These are phyloP conservation scores for Elysia crispata DNA, from an alignment of 2,888 invertebrate species.

Conservation along the genomic window DNA sequence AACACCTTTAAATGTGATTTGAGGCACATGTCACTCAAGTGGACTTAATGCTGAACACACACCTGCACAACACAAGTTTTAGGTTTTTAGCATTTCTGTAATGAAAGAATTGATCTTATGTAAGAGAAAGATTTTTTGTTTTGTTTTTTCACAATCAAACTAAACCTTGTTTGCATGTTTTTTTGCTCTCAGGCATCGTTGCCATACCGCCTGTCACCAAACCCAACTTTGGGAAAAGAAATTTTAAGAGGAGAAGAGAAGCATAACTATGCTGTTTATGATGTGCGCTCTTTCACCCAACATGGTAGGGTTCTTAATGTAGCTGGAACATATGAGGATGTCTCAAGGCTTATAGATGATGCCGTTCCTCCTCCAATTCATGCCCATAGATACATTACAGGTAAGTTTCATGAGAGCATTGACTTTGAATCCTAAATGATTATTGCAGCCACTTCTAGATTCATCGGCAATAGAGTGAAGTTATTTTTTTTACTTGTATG, in stretches of 20 bases:
- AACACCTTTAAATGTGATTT: no score
- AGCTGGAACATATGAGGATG: conserved; percentile 82
- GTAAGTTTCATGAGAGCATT: conserved; percentile 57
- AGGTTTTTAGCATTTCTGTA: no score
- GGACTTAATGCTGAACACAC: no score
- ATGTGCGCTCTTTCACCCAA: conserved; percentile 78
- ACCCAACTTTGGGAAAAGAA: conserved; percentile 53
- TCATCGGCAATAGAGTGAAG: no score
- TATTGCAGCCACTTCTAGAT: no score
- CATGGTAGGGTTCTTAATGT: conserved; percentile 81
- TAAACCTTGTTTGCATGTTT: no score
- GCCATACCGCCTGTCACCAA: conserved; percentile 58
- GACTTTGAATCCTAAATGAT: neutral
- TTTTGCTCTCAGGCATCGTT: conserved; percentile 14
- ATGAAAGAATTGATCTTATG: no score
- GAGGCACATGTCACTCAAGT: no score
- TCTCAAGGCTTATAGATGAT: conserved; percentile 59
- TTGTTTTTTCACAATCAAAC: no score
- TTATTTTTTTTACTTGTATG: no score
- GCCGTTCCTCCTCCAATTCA: conserved; percentile 82
- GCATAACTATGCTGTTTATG: conserved; percentile 85
- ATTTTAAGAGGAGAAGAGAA: conserved; percentile 76
- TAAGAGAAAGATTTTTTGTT: no score
- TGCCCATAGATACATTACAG: conserved; percentile 82
- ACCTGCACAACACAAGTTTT: no score